Conservation (phyloP, 2,888 invertebrate genomes). For the Andricus quercusramuli region DNA sequence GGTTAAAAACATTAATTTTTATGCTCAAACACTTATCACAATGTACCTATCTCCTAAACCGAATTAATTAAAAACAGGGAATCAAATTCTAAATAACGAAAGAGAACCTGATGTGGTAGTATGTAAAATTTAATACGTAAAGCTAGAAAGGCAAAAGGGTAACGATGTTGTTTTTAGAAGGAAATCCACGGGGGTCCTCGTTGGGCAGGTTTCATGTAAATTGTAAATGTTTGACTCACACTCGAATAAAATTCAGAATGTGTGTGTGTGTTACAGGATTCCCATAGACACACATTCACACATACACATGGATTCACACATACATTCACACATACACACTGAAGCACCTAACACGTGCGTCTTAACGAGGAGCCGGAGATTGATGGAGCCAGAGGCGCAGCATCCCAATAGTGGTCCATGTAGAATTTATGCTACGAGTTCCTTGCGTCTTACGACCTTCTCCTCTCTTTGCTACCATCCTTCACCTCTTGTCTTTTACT, state of each 20-base stretch:
- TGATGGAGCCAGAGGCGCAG: constrained; percentile 73
- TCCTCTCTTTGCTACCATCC: constrained; percentile 51
- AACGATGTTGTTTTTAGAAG: constrained; percentile 61
- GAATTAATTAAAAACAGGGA: too few species aligned
- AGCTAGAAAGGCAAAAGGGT: constrained; percentile 44
- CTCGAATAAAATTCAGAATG: constrained; percentile 5
- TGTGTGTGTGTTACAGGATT: constrained; percentile 37
- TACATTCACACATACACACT: constrained; percentile 50
- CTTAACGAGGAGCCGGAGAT: constrained; percentile 77
- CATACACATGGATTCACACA: constrained; percentile 43
- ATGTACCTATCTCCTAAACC: too few species aligned
- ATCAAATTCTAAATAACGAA: too few species aligned
- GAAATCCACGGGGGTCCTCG: constrained; percentile 70
- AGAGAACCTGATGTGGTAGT: too few species aligned
- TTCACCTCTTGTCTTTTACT: constrained; percentile 16
- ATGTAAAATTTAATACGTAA: too few species aligned
- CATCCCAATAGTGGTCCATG: constrained; percentile 47
- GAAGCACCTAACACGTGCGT: constrained; percentile 65
- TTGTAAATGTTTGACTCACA: constrained; percentile 70
- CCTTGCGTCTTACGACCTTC: constrained; percentile 51
- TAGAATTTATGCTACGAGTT: constrained; percentile 56
- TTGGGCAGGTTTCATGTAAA: constrained; percentile 65
- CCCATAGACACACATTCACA: constrained; percentile 56
- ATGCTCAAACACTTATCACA: too few species aligned
- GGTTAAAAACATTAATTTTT: too few species aligned